These are phyloP conservation scores for Formica aserva DNA, from an alignment of 2,888 invertebrate species.

Conservation along the genomic window DNA sequence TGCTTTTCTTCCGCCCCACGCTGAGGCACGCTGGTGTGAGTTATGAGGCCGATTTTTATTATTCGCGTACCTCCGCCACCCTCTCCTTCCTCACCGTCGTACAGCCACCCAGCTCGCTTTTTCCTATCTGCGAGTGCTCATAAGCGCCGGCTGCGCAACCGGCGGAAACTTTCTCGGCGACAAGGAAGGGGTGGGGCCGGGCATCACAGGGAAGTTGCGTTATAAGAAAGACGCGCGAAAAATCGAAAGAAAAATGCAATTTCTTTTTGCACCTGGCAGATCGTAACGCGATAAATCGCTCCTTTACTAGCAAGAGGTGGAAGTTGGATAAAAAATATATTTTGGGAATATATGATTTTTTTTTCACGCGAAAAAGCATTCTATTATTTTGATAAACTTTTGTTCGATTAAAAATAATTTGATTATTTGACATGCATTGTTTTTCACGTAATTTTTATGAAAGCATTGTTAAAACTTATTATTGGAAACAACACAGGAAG, in stretches of 20 bases:
- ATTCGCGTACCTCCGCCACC: conserved; percentile 79
- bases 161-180: conserved; percentile 78
- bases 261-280: conserved; percentile 45
- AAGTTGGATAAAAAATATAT: conserved; percentile 6
- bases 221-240: conserved; percentile 47
- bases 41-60: conserved; percentile 85
- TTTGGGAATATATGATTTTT: conserved; percentile 3
- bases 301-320: background rate
- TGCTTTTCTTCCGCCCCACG: conserved; percentile 72
- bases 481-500: background rate
- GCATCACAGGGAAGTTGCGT: conserved; percentile 37
- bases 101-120: conserved; percentile 74
- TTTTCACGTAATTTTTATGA: background rate
- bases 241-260: conserved; percentile 55
- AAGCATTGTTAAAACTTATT: background rate
- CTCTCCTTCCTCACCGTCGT: conserved; percentile 75
- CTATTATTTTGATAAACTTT: background rate
- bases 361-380: background rate
- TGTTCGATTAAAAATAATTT: background rate
- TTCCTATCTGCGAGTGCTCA: conserved; percentile 81
- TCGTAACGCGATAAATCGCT: conserved; percentile 42
- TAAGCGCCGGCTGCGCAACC: conserved; percentile 76
- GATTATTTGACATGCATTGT: background rate
- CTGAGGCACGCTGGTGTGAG: conserved; percentile 80
- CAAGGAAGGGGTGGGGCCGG: conserved; percentile 62